phyloP scores from a whole-genome alignment of 2,888 invertebrate genomes.

The Bedellia somnulentella region DNA sequence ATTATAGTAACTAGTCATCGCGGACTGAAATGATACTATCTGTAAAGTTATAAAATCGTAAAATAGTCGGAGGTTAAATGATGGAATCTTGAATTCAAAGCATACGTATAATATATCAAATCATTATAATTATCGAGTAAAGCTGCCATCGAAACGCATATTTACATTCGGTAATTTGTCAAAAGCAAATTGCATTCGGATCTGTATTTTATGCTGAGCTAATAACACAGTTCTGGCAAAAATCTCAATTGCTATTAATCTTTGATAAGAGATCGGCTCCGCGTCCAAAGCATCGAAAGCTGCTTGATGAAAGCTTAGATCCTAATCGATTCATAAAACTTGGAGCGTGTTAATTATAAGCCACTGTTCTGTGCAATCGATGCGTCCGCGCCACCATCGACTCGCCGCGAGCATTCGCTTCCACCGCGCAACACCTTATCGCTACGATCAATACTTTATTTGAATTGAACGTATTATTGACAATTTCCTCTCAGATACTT shows the following conservation, averaged over 20 bases:
- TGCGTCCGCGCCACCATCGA: conserved; percentile 14
- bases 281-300: conserved; percentile 43
- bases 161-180: conserved; percentile 44
- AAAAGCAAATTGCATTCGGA: conserved; percentile 25
- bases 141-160: conserved; percentile 26
- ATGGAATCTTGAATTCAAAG: too few species aligned
- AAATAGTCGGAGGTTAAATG: too few species aligned
- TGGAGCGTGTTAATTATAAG: conserved; percentile 60
- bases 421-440: conserved; percentile 34
- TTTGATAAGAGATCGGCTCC: conserved; percentile 42
- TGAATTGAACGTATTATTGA: conserved; percentile 35
- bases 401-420: conserved; percentile 27
- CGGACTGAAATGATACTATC: too few species aligned
- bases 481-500: conserved; percentile 36
- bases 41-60: too few species aligned
- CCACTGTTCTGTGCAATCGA: conserved; percentile 47
- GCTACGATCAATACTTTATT: conserved; percentile 39
- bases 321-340: conserved; percentile 59
- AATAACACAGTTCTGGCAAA: conserved; percentile 47
- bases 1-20: too few species aligned
- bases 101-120: too few species aligned
- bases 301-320: conserved; percentile 61
- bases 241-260: conserved; percentile 58
- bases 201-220: conserved; percentile 36
- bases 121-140: conserved; percentile 17